Percentiles rank a stretch among this genome's conserved stretches.
Evolutionary conservation across 2,797 vertebrate species (phyloP).

Genomic region (Phrynocephalus guinanensis): DNA sequence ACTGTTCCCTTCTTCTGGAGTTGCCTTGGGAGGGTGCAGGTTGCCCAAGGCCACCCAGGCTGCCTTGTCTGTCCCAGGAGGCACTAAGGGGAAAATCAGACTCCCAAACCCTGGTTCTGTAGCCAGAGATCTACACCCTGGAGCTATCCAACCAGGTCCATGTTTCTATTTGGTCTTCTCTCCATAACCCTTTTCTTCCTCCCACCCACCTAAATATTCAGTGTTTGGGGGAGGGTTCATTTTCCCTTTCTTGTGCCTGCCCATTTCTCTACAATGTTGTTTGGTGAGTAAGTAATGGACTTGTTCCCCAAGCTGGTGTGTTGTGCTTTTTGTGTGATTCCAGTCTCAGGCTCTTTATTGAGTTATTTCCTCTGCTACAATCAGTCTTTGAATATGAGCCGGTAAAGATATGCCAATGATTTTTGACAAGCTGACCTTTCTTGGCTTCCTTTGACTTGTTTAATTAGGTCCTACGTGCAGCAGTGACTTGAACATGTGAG

Average conservation of each 20-base stretch:
- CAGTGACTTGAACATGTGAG: constrained; percentile 78
- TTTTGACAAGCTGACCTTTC: constrained; percentile 85
- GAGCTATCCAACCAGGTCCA: too few species aligned
- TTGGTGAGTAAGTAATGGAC: constrained; percentile 45
- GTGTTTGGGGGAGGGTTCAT: background rate
- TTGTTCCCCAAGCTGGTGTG: constrained; percentile 56
- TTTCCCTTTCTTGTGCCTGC: constrained; percentile 67
- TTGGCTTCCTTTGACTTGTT: constrained; percentile 81
- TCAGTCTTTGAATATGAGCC: constrained; percentile 81
- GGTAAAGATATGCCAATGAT: constrained; percentile 81
- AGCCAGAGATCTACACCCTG: too few species aligned
- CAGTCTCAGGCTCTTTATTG: constrained; percentile 75
- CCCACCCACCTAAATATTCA: background rate
- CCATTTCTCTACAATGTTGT: constrained; percentile 57
- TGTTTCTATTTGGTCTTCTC: constrained; percentile 38
- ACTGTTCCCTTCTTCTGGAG: too few species aligned
- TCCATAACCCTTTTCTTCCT: background rate
- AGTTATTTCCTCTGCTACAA: constrained; percentile 80
- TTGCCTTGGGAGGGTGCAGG: too few species aligned
- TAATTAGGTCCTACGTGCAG: constrained; percentile 81
- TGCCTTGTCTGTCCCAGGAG: too few species aligned
- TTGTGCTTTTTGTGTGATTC: constrained; percentile 71
- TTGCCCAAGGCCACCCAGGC: too few species aligned
- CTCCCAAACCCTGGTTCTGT: too few species aligned
- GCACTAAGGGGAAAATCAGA: too few species aligned